Evolutionary conservation across 2,113 vertebrate genomes (phyloP).

Genomic region (Xenopus tropicalis): DNA sequence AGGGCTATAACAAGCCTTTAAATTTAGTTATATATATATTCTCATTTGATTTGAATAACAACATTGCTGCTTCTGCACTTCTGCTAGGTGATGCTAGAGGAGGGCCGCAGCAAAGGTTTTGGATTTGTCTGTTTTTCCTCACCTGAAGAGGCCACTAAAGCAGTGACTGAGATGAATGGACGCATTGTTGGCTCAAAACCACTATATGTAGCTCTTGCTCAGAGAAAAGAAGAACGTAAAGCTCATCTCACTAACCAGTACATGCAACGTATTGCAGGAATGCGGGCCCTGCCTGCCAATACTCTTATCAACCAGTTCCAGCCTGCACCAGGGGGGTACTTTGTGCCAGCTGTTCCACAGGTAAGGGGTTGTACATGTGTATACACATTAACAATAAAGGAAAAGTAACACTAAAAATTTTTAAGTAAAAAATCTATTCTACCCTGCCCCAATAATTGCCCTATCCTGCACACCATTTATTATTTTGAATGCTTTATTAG

Average conservation of each 20-base stretch:
- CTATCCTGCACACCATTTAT: too few species aligned
- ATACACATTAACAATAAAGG: too few species aligned
- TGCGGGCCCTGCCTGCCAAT: conserved; percentile 95
- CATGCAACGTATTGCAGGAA: conserved; percentile 97
- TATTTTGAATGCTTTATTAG: too few species aligned
- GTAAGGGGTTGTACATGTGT: conserved; percentile 54
- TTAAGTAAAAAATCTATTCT: too few species aligned
- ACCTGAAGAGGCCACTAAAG: conserved; percentile 97
- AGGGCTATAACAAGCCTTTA: too few species aligned
- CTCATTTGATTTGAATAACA: too few species aligned
- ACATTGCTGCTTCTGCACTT: background rate
- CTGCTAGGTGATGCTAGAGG: conserved; percentile 93
- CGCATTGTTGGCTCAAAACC: conserved; percentile 97
- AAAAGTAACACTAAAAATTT: too few species aligned
- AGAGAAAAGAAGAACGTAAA: conserved; percentile 95
- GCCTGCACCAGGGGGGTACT: conserved; percentile 89
- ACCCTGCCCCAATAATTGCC: too few species aligned
- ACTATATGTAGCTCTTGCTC: conserved; percentile 90
- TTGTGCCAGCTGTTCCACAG: conserved; percentile 96
- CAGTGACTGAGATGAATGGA: conserved; percentile 98
- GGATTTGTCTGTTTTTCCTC: conserved; percentile 99
- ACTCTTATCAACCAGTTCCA: conserved; percentile 98
- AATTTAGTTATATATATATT: too few species aligned
- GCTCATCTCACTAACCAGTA: conserved; percentile 98
- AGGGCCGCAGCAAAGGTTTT: conserved; percentile 96